Evolutionary conservation across 2,113 vertebrate genomes (phyloP).

Genomic region (Chionis minor): DNA sequence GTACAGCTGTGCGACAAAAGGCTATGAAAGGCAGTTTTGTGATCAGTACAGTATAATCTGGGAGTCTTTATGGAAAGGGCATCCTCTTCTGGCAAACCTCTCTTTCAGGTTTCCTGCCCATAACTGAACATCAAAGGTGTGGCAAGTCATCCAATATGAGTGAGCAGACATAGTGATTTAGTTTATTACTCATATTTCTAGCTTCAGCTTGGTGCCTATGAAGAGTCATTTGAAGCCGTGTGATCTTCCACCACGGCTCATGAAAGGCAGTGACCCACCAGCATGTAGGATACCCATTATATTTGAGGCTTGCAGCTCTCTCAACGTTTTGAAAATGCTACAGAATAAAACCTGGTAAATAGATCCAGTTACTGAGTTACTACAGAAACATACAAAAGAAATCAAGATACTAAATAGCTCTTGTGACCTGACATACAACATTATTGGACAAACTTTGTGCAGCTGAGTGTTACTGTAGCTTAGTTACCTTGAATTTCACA

Average conservation of each 20-base stretch:
- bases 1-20: not conserved
- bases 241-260: not conserved
- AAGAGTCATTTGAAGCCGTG: not conserved
- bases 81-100: not conserved
- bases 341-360: not conserved
- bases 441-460: not conserved
- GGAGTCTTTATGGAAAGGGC: not conserved
- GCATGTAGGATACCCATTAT: not conserved
- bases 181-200: not conserved
- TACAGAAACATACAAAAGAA: not conserved
- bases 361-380: not conserved
- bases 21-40: not conserved
- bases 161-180: not conserved
- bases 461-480: not conserved
- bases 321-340: not conserved
- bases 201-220: not conserved
- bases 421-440: not conserved
- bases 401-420: not conserved
- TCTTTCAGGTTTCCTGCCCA: not conserved
- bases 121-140: not conserved
- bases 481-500: constrained; percentile 97
- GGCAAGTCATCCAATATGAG: not conserved
- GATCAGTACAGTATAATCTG: not conserved
- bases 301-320: not conserved
- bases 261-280: not conserved